These are phyloP conservation scores for Cryptops parisi DNA, from an alignment of 2,888 invertebrate species.

Conservation along the genomic window DNA sequence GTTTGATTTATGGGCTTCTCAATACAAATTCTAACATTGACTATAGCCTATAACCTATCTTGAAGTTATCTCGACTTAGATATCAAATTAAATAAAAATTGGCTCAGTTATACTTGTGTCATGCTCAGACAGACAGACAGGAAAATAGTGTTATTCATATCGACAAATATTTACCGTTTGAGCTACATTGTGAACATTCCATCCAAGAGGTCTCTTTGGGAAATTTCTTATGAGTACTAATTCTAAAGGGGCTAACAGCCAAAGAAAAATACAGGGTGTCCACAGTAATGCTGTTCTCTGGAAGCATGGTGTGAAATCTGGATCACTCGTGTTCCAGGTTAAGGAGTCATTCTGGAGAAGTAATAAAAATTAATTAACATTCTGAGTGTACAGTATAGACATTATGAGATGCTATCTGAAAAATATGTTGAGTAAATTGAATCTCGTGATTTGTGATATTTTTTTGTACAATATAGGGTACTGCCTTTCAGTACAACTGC, in stretches of 20 bases:
- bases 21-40: too few relatives aligned
- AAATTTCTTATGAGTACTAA: slow-evolving; percentile 58
- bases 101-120: too few relatives aligned
- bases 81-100: too few relatives aligned
- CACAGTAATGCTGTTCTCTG: slow-evolving; percentile 19
- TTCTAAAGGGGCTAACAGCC: slow-evolving; percentile 18
- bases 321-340: slow-evolving; percentile 19
- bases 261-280: slow-evolving; percentile 18
- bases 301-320: slow-evolving; percentile 20
- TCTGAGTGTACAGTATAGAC: too few relatives aligned
- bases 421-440: background rate
- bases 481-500: background rate
- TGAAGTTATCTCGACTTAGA: too few relatives aligned
- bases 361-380: too few relatives aligned
- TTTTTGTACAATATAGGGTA: background rate
- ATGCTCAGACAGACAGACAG: too few relatives aligned
- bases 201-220: slow-evolving; percentile 58
- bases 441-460: background rate
- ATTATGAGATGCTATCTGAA: too few relatives aligned
- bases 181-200: slow-evolving; percentile 14
- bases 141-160: too few relatives aligned
- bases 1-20: too few relatives aligned
- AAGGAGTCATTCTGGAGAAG: slow-evolving; percentile 17
- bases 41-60: too few relatives aligned
- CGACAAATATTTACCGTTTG: slow-evolving; percentile 17